Evolutionary conservation across 2,888 invertebrate species (phyloP), one percentile per base, ranked within the genome.

Genomic region (Eutolmus rufibarbis): DNA sequence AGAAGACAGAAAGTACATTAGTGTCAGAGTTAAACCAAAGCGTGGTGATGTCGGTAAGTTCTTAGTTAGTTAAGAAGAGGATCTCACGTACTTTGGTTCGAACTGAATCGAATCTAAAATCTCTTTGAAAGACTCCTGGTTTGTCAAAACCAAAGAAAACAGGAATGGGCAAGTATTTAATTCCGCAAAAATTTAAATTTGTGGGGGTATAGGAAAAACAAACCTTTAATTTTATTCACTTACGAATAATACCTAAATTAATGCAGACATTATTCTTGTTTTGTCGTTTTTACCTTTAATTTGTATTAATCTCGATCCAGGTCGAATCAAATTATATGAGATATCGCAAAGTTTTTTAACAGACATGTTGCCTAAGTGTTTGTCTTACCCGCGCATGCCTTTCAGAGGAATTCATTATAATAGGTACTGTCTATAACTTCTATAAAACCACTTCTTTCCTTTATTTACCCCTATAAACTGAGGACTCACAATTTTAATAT

Each of bases 1-100:
- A 74, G 88, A 56, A 0, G 92, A 91, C 88, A 89, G 89, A 28
- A 89, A 89, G 76, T 89, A 90, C 57, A 89, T 93, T 1, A 90
- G 89, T 76, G 90, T 93, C 19, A 90, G 91, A 16, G 91, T 93
- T 2, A 89, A 90, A 46, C 89, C 88, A 7, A 91, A 91, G 87
- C 92, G 93, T 2, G 92, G 93, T 31, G 93, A 93, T 89, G 89
- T 89, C 28, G 90, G 92, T 92, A 89, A 90, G 90, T 89, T 4
- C 2, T 28, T 19, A 34, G 12, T 37, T 37, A 46, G 16, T 46
- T 19, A 19, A 37, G 34, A 4, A 19, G 23, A 1, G 28, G 9
- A 66, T 23, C 28, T 66, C 8, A 2, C 19, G 4, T 66, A 66
- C 28, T 19, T 23, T 66, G 12, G 66, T 66, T 66, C 66, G 12